phyloP scores from a whole-genome alignment of 2,113 vertebrate species.

The Mesitornis unicolor region DNA sequence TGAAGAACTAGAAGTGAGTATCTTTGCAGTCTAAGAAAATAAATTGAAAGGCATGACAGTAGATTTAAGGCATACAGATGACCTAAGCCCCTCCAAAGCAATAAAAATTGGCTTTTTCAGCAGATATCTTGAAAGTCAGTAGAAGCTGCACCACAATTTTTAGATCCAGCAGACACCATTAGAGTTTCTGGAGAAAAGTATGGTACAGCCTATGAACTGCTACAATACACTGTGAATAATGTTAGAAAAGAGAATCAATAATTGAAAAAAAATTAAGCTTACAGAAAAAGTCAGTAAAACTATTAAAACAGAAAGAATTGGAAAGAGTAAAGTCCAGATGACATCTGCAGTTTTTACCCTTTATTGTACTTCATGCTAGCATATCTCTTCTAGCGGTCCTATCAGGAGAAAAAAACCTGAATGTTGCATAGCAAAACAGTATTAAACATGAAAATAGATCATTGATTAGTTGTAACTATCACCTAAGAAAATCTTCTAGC shows the following conservation, averaged over 20 bases:
- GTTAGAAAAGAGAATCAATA: background rate
- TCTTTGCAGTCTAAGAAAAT: background rate
- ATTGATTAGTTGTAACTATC: background rate
- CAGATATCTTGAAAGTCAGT: background rate
- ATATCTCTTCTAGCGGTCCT: background rate
- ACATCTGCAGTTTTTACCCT: background rate
- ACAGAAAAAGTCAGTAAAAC: background rate
- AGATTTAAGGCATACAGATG: background rate
- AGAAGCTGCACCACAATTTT: background rate
- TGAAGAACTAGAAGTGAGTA: background rate
- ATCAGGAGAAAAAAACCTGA: background rate
- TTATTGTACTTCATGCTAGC: background rate
- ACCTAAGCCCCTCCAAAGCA: background rate
- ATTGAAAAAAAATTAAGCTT: background rate
- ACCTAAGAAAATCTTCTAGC: background rate
- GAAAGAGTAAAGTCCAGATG: background rate
- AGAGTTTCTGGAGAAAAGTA: background rate
- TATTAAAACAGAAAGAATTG: background rate
- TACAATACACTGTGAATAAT: background rate
- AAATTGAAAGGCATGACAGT: background rate
- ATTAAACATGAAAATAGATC: background rate
- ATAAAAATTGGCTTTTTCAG: background rate
- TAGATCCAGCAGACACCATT: background rate
- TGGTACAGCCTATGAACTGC: background rate
- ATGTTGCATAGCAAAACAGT: background rate